Evolutionary conservation across 1,140 invertebrate species (phyloP).

Genomic region (Ectropis grisescens): DNA sequence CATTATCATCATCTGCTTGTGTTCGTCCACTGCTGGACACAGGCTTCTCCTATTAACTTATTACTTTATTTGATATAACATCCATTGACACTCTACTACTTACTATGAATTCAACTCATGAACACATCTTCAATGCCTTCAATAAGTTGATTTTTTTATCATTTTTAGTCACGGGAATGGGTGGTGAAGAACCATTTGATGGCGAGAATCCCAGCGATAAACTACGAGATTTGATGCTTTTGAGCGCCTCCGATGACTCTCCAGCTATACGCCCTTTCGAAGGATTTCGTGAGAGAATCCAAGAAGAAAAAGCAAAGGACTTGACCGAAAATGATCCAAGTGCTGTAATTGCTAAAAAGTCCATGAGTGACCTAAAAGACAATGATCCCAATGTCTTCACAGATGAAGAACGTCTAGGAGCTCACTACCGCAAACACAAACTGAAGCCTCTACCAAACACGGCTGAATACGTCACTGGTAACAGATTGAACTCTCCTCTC

Average conservation of each 20-base stretch:
- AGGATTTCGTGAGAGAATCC: conserved; percentile 53
- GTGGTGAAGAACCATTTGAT: no score
- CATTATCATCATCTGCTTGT: no score
- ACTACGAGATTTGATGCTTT: conserved; percentile 43
- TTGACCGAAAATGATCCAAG: conserved; percentile 7
- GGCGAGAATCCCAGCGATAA: conserved; percentile 33
- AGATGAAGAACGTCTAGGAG: conserved; percentile 49
- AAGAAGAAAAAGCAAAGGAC: conserved; percentile 30
- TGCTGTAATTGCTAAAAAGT: conserved; percentile 55
- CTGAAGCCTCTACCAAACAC: conserved; percentile 39
- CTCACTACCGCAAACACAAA: conserved; percentile 52
- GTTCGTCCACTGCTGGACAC: no score
- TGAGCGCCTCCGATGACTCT: conserved; percentile 36
- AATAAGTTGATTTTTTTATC: no score
- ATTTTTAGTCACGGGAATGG: no score
- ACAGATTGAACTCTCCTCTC: conserved; percentile 31
- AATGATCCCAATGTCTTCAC: conserved; percentile 23
- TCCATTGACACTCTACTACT: no score
- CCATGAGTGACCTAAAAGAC: conserved; percentile 22
- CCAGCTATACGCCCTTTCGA: conserved; percentile 46
- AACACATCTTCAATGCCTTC: no score
- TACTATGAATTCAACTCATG: no score
- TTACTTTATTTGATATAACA: no score
- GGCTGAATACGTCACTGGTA: conserved; percentile 49
- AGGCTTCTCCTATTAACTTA: no score